phyloP scores from a whole-genome alignment of 1,140 invertebrate genomes.

The Ylistrum balloti region DNA sequence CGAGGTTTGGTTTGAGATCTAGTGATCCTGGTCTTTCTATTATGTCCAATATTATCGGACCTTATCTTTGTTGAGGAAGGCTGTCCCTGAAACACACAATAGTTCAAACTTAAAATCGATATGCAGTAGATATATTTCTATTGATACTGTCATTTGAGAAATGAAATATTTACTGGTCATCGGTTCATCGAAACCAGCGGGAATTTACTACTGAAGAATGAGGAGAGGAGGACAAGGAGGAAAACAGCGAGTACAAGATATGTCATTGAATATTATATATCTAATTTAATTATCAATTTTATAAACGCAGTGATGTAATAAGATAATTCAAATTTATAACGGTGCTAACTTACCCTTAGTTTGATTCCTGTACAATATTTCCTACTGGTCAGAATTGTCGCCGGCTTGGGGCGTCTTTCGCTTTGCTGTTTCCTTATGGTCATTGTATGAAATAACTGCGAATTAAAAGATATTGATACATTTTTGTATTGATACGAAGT shows the following conservation, averaged over 20 bases:
- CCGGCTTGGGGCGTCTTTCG: not conserved
- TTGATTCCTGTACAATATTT: not conserved
- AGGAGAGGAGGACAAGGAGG: too few relatives aligned
- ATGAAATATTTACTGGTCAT: too few relatives aligned
- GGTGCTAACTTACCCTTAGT: not conserved
- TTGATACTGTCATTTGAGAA: too few relatives aligned
- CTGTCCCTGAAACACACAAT: not conserved
- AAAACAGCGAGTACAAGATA: too few relatives aligned
- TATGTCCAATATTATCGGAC: not conserved
- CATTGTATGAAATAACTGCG: not conserved
- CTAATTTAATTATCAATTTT: too few relatives aligned
- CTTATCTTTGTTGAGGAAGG: not conserved
- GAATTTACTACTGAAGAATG: too few relatives aligned
- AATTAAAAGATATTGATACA: not conserved
- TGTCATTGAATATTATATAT: too few relatives aligned
- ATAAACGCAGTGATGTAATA: too few relatives aligned
- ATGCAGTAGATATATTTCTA: not conserved
- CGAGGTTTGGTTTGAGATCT: not conserved
- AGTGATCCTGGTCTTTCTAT: not conserved
- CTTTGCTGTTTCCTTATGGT: not conserved
- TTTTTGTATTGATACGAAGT: not conserved
- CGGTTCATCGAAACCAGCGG: too few relatives aligned
- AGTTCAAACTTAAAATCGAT: not conserved
- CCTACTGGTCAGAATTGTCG: not conserved
- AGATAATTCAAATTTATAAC: too few relatives aligned